Conservation (phyloP, 1,140 invertebrate genomes). For the Batillaria attramentaria region DNA sequence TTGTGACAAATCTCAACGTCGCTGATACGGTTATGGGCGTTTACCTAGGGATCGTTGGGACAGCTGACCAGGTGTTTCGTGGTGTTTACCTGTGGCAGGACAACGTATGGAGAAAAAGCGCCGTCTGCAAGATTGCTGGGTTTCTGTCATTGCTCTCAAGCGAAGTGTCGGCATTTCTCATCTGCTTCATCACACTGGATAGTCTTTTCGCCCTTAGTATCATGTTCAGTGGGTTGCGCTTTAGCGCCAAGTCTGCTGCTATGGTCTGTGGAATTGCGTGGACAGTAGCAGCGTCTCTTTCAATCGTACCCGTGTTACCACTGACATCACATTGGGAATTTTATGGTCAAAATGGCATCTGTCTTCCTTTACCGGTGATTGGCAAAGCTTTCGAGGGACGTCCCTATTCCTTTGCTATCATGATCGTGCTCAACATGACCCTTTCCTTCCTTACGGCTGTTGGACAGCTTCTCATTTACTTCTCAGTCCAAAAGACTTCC, state of each 20-base stretch:
- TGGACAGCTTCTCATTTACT: slow-evolving; percentile 48
- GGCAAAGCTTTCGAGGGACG: slow-evolving; percentile 33
- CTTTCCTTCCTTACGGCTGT: slow-evolving; percentile 41
- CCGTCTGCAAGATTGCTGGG: slow-evolving; percentile 55
- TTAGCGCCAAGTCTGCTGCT: background rate
- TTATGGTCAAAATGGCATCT: slow-evolving; percentile 48
- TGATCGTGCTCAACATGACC: slow-evolving; percentile 45
- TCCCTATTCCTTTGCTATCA: slow-evolving; percentile 44
- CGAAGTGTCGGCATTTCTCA: slow-evolving; percentile 30
- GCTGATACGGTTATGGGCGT: slow-evolving; percentile 66
- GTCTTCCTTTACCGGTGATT: slow-evolving; percentile 47
- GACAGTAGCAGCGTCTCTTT: background rate
- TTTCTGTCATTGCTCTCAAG: slow-evolving; percentile 53
- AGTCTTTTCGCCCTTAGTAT: slow-evolving; percentile 50
- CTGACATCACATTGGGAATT: slow-evolving; percentile 34
- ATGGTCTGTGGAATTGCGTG: background rate
- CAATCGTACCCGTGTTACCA: slow-evolving; percentile 23
- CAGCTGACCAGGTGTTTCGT: slow-evolving; percentile 31
- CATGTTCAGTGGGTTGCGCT: slow-evolving; percentile 41
- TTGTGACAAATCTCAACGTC: slow-evolving; percentile 58
- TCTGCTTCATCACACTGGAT: slow-evolving; percentile 48
- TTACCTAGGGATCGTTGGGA: slow-evolving; percentile 62
- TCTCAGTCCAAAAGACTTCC: slow-evolving; percentile 28
- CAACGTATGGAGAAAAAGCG: slow-evolving; percentile 48
- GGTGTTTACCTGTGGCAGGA: slow-evolving; percentile 55